Percentiles rank a stretch among this genome's conserved stretches.
These are phyloP conservation scores for Stictocephala bisonia DNA, from an alignment of 2,888 invertebrate genomes.

Conservation along the genomic window DNA sequence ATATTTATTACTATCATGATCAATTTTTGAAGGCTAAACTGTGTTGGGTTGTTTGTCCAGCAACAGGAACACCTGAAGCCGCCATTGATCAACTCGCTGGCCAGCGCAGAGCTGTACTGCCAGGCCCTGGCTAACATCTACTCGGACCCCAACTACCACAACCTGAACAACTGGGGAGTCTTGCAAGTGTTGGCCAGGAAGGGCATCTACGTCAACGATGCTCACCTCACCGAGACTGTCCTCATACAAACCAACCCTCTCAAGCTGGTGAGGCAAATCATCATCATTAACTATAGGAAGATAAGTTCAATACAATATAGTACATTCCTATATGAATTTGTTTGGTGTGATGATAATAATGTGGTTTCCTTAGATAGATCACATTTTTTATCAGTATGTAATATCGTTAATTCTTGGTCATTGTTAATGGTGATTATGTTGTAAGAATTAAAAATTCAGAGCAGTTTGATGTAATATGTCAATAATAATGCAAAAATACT, in stretches of 20 bases:
- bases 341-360: too few relatives aligned
- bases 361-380: too few relatives aligned
- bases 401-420: too few relatives aligned
- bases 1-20: too few relatives aligned
- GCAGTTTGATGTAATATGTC: too few relatives aligned
- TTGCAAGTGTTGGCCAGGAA: slow-evolving; percentile 93
- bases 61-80: slow-evolving; percentile 95
- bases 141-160: slow-evolving; percentile 96
- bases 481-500: too few relatives aligned
- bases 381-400: too few relatives aligned
- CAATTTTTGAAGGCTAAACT: neutral
- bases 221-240: slow-evolving; percentile 93
- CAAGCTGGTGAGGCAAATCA: slow-evolving; percentile 78
- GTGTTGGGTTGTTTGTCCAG: slow-evolving; percentile 65
- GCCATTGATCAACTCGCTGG: slow-evolving; percentile 88
- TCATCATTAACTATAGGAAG: too few relatives aligned
- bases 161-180: slow-evolving; percentile 95
- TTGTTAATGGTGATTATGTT: too few relatives aligned
- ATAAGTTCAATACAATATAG: too few relatives aligned
- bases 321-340: too few relatives aligned
- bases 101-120: slow-evolving; percentile 95
- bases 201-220: slow-evolving; percentile 87
- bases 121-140: slow-evolving; percentile 94
- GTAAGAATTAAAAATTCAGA: too few relatives aligned
- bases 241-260: slow-evolving; percentile 96